These are phyloP conservation scores for Myopa tessellatipennis DNA, from an alignment of 2,888 invertebrate genomes.

Conservation along the genomic window DNA sequence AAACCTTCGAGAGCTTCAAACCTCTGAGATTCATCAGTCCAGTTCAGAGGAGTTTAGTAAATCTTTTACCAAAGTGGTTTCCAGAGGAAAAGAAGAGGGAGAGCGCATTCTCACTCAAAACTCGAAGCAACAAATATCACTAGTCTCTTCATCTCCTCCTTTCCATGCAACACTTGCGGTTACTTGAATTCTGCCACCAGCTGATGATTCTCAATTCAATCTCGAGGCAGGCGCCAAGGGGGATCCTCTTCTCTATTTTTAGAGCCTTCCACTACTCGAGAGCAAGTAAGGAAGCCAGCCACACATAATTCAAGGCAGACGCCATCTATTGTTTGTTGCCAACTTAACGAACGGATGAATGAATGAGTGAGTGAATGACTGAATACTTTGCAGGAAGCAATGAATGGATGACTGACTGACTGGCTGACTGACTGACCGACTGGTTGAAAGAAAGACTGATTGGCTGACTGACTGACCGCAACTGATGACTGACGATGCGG, in stretches of 20 bases:
- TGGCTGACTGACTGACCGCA: slow-evolving; percentile 2
- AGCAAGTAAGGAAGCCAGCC: background rate
- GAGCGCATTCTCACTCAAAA: background rate
- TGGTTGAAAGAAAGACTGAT: background rate
- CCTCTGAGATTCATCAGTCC: background rate
- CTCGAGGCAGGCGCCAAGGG: background rate
- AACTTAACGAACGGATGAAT: slow-evolving; percentile 31
- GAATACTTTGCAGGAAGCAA: slow-evolving; percentile 4
- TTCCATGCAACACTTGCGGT: background rate
- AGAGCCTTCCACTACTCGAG: background rate
- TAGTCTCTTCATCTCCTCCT: background rate
- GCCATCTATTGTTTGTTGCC: slow-evolving; percentile 23
- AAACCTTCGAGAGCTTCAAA: background rate
- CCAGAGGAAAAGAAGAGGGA: background rate
- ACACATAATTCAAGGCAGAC: slow-evolving; percentile 28
- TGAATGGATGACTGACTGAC: background rate
- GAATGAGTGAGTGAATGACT: slow-evolving; percentile 20
- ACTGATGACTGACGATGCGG: slow-evolving; percentile 19
- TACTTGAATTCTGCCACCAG: background rate
- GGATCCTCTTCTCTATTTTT: background rate
- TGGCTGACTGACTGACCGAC: background rate
- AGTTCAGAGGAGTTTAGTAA: background rate
- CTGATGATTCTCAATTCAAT: background rate
- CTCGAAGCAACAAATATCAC: too few relatives aligned
- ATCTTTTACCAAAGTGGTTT: background rate